Base-by-base conservation (phyloP, 2,888 invertebrate species). In the Noctuana brunneofusca region DNA sequence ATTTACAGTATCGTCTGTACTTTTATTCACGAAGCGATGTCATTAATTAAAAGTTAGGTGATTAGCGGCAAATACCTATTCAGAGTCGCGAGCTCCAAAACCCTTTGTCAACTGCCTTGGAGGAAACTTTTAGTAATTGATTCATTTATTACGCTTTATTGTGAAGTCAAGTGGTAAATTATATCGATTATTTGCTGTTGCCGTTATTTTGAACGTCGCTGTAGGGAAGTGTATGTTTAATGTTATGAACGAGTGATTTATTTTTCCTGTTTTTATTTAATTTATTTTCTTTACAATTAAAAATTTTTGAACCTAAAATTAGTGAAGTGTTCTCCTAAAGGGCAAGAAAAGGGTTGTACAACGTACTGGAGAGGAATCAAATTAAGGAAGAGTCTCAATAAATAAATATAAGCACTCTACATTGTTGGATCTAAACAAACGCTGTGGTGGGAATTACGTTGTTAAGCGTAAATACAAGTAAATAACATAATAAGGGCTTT, bases 11-110 rank as follows among this genome's bases (percentile, higher is more conserved):
- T 62, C 53, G 38, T 46, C 48, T 27, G 9, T 49, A 56, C 49
- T 82, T 81, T 81, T 79, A 80, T 76, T 73, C 72, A 72, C 70
- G 74, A 79, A 83, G 74, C 78, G 76, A 75, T 71, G 74, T 74
- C 78, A 82, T 87, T 84, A 80, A 84, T 85, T 83, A 80, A 83
- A 87, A 86, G 79, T 87, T 86, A 68, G 77, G 78, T 77, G 81
- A 87, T 87, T 86, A 86, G 76, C 79, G 76, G 71, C 70, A 75
- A 83, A 80, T 76, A 80, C 76, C 79, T 76, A 79, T 79, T 80
- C 75, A 73, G 71, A 70, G 70, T 71, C 69, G 69, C 69, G 71
- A 75, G 70, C 74, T 73, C 66, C 64, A 58, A 67, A 71, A 71
- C 75, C 79, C 78, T 81, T 84, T 81, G 79, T 84, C 75, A 78